Conservation (phyloP, 2,888 invertebrate species). For the Amphipyra tragopoginis region DNA sequence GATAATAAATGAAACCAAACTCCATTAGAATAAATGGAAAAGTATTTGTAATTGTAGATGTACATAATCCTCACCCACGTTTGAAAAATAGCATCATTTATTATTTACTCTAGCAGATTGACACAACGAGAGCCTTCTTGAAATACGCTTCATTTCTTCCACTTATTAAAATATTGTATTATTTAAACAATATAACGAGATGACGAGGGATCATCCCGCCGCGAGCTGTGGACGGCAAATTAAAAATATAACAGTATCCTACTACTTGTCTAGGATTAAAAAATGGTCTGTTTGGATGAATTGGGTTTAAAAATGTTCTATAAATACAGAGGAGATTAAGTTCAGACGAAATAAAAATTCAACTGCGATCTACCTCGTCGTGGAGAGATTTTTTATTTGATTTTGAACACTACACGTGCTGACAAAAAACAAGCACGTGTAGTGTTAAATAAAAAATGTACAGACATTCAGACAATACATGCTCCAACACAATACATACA, state of each 20-base stretch:
- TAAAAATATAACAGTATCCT: slow-evolving; percentile 47
- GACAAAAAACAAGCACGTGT: no score
- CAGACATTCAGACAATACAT: no score
- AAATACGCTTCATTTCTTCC: slow-evolving; percentile 26
- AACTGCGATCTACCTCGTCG: background rate
- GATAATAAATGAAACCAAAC: no score
- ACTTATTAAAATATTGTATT: slow-evolving; percentile 39
- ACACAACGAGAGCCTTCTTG: slow-evolving; percentile 11
- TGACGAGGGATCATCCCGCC: slow-evolving; percentile 40
- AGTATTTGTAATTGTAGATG: no score
- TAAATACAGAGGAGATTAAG: slow-evolving; percentile 32
- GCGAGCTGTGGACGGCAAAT: slow-evolving; percentile 46
- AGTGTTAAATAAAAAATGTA: no score
- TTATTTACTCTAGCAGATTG: slow-evolving; percentile 26
- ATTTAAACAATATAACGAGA: slow-evolving; percentile 35
- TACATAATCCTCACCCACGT: background rate
- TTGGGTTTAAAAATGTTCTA: slow-evolving; percentile 13
- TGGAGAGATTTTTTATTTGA: background rate
- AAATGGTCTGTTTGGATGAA: slow-evolving; percentile 16
- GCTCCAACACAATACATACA: no score
- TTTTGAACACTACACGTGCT: background rate
- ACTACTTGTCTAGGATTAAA: slow-evolving; percentile 23
- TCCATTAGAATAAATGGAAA: no score
- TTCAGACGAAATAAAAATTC: slow-evolving; percentile 8
- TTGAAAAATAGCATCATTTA: slow-evolving; percentile 8